Percentiles rank a stretch among this genome's conserved stretches.
Conservation (phyloP, 2,888 invertebrate genomes). For the Acanthopleura granulata region DNA sequence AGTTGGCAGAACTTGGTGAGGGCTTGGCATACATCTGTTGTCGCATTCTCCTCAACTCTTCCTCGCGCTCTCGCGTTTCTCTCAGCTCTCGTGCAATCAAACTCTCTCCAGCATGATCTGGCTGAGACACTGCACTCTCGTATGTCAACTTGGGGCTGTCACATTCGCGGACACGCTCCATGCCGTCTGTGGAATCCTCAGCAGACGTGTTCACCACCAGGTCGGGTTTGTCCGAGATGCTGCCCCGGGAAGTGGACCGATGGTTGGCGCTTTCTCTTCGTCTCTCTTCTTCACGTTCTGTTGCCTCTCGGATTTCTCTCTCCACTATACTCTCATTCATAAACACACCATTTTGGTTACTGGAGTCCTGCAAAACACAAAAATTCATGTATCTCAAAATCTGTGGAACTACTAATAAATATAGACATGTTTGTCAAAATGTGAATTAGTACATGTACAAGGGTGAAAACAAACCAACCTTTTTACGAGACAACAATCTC, state of each 20-base stretch:
- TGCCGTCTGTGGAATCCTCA: neutral
- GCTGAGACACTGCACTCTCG: conserved; percentile 49
- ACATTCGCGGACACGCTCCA: conserved; percentile 53
- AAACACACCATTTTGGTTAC: neutral
- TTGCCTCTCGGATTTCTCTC: conserved; percentile 61
- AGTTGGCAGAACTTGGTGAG: conserved; percentile 3
- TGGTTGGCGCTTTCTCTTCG: conserved; percentile 28
- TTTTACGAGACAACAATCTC: too few species aligned
- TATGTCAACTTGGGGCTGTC: conserved; percentile 41
- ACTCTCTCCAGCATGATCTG: conserved; percentile 62
- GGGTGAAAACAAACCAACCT: too few species aligned
- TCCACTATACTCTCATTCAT: conserved; percentile 61
- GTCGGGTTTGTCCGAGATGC: neutral
- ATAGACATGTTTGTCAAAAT: too few species aligned
- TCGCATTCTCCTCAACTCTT: conserved; percentile 68
- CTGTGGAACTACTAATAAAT: too few species aligned
- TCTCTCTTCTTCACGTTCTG: conserved; percentile 56
- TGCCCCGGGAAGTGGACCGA: neutral
- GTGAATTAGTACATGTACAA: too few species aligned
- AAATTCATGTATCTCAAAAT: neutral
- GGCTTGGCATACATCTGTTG: conserved; percentile 20
- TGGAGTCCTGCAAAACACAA: neutral
- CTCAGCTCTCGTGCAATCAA: conserved; percentile 71
- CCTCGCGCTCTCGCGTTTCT: conserved; percentile 71
- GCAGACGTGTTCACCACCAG: neutral